Evolutionary conservation across 2,797 vertebrate species (phyloP).

Genomic region (Cygnus olor): DNA sequence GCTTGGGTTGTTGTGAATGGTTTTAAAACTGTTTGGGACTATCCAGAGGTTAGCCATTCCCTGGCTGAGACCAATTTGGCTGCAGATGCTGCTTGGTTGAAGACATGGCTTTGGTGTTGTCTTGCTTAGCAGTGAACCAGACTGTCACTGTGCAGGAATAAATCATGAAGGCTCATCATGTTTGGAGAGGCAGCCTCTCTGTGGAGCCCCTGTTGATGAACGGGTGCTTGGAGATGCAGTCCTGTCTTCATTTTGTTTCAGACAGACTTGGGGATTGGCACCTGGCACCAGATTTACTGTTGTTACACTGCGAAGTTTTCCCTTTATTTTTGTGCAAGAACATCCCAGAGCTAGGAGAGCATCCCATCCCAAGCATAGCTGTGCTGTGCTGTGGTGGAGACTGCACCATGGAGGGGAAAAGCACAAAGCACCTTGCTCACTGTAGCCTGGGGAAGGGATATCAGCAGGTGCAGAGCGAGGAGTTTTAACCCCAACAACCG

Average conservation of each 20-base stretch:
- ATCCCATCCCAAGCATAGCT: background rate
- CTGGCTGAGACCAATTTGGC: background rate
- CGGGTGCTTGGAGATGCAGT: too few relatives aligned
- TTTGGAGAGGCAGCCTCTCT: background rate
- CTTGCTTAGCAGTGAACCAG: background rate
- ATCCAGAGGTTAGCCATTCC: background rate
- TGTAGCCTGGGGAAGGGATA: too few relatives aligned
- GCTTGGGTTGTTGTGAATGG: background rate
- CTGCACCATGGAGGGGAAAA: too few relatives aligned
- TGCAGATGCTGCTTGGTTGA: background rate
- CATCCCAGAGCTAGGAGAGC: background rate
- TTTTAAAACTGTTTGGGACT: background rate
- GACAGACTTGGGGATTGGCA: background rate
- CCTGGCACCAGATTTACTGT: background rate
- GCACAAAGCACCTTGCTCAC: background rate
- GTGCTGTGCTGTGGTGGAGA: background rate
- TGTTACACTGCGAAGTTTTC: background rate
- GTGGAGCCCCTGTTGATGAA: background rate
- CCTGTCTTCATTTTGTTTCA: background rate
- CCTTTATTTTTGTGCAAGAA: background rate
- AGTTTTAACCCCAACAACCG: background rate
- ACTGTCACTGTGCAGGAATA: background rate
- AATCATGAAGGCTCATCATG: background rate
- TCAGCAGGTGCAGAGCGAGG: too few relatives aligned
- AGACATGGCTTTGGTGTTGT: background rate